A percentile compares a stretch with the other conserved stretches of the same genome.
These are phyloP conservation scores for Hirundo rustica DNA, from an alignment of 2,797 vertebrate species.

Conservation along the genomic window DNA sequence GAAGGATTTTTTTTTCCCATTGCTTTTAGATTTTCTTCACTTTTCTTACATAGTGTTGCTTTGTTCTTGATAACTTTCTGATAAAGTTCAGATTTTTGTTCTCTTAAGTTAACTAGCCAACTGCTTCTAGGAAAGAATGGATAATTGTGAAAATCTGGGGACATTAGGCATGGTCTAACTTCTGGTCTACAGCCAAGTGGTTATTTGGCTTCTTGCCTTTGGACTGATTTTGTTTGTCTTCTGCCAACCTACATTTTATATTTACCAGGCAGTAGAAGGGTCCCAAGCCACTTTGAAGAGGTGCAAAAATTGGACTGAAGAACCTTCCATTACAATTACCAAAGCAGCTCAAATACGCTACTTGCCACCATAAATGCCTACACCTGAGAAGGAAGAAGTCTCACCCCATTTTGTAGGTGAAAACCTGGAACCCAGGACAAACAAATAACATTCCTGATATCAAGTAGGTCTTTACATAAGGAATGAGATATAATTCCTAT, in stretches of 20 bases:
- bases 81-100: not conserved
- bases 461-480: not conserved
- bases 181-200: not conserved
- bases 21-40: not conserved
- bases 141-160: conserved; percentile 11
- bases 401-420: not conserved
- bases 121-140: conserved; percentile 14
- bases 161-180: not conserved
- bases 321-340: not conserved
- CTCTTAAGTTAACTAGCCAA: not conserved
- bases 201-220: conserved; percentile 19
- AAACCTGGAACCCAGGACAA: not conserved
- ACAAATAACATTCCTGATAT: not conserved
- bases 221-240: not conserved
- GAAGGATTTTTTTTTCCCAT: not conserved
- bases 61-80: not conserved
- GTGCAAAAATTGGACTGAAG: not conserved
- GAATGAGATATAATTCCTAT: rapidly evolving
- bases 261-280: not conserved
- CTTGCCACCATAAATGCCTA: not conserved
- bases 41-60: not conserved
- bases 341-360: not conserved
- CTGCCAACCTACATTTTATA: conserved; percentile 20
- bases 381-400: not conserved
- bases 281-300: not conserved